These are phyloP conservation scores for Gymnoscelis rufifasciata DNA, from an alignment of 2,888 invertebrate genomes.

Conservation along the genomic window DNA sequence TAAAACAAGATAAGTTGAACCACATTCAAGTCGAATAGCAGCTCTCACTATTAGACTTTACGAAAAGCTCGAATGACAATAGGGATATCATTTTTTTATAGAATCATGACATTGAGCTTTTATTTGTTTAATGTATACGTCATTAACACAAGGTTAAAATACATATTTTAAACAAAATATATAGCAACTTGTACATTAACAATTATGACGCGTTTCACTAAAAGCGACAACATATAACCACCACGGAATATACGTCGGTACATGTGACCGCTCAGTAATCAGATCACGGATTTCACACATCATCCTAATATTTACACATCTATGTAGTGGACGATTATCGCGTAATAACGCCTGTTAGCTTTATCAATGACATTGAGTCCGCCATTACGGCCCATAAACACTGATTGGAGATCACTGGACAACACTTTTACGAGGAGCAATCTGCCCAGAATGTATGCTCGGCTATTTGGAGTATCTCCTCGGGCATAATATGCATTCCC, in stretches of 20 bases:
- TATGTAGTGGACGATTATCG: constrained; percentile 27
- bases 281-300: constrained; percentile 19
- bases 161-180: neutral
- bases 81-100: no score
- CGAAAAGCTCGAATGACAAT: no score
- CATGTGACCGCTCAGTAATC: constrained; percentile 7
- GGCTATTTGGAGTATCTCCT: constrained; percentile 50
- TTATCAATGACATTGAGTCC: constrained; percentile 70
- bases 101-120: no score
- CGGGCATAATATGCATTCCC: constrained; percentile 67
- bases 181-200: neutral
- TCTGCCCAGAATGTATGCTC: constrained; percentile 52
- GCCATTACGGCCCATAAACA: constrained; percentile 66
- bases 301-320: constrained; percentile 15
- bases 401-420: constrained; percentile 74
- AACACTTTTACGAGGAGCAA: constrained; percentile 72
- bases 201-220: constrained; percentile 9
- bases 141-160: no score
- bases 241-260: constrained; percentile 2
- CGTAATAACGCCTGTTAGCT: constrained; percentile 60
- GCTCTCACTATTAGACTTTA: no score
- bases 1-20: constrained; percentile 10
- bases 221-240: neutral
- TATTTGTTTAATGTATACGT: no score
- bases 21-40: no score